phyloP scores from a whole-genome alignment of 2,797 vertebrate species.

The Amblyraja radiata region DNA sequence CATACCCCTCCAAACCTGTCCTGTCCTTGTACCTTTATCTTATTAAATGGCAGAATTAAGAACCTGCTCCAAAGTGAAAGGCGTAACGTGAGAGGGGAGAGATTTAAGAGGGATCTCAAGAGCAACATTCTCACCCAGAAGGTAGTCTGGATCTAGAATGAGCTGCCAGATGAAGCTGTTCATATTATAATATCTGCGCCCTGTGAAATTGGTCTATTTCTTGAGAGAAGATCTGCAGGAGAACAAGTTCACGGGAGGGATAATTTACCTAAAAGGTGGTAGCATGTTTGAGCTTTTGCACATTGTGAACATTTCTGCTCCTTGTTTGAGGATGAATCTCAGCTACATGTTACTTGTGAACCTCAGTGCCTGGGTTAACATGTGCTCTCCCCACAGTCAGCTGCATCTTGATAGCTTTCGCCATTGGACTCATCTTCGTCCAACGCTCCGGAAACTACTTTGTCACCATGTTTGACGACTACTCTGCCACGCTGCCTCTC shows the following conservation, averaged over 20 bases:
- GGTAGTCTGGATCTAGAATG: no score
- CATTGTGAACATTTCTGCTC: background rate
- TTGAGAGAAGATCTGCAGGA: background rate
- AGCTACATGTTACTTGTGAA: background rate
- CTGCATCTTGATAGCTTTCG: constrained; percentile 59
- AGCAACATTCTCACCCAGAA: no score
- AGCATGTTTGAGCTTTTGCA: background rate
- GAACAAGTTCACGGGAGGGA: no score
- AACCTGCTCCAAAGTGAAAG: no score
- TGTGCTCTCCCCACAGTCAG: constrained; percentile 50
- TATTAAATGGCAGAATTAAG: no score
- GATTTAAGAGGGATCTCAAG: no score
- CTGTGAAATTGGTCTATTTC: background rate
- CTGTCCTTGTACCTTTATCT: no score
- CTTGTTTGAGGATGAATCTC: no score
- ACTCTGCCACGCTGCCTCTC: constrained; percentile 67
- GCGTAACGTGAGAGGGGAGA: no score
- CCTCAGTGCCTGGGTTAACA: background rate
- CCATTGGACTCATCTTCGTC: constrained; percentile 68
- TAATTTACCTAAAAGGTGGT: background rate
- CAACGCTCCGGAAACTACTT: constrained; percentile 74
- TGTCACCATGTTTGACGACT: constrained; percentile 69
- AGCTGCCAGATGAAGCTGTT: no score
- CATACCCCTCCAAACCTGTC: no score
- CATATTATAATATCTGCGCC: background rate